Base-by-base conservation (phyloP, 2,888 invertebrate species). In the Therioaphis trifolii region DNA sequence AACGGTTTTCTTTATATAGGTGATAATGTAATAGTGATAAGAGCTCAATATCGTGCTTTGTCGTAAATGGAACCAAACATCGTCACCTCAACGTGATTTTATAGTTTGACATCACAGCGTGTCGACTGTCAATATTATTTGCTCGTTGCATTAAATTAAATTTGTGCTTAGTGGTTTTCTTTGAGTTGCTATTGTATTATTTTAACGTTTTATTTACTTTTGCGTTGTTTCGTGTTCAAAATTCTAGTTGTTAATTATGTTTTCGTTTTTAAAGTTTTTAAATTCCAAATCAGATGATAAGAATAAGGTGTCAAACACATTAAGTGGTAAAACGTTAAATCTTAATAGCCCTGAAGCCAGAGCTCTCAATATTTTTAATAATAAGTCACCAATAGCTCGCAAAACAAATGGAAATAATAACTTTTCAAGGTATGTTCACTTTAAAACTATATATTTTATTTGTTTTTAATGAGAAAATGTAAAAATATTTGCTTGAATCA, bases 191-290 rank as follows among this genome's bases (percentile, higher is more conserved):
- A 11, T 18, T 18, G n/a, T 68, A 9, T 35, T 35, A 15, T 66
- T 40, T 35, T 9, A 4, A 15, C 7, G 0, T 66, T n/a, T 35
- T 24, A 9, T 35, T 11, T 2, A 9, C 1, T n/a, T 35, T 35
- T 66, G 9, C n/a, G 7, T 15, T 9, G 7, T 55, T 14, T 21
- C 7, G 78, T 35, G 77, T 35, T 4, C 21, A n/a, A 21, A 2
- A 76, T 46, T 29, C 11, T 5, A 11, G n/a, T 29, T 21, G 0
- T 24, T 18, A 4, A 69, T 72, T 15, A 80, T 80, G 80, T 80
- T 80, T 61, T 80, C 80, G 9, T 71, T 80, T 71, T 80, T 80
- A 21, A 80, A 80, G 12, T 72, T 80, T 72, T 80, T 72, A n/a
- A 80, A 71, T 80, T 46, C 46, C 27, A 80, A 80, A 72, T 55